Conservation (phyloP, 2,113 vertebrate species). For the Ondatra zibethicus region DNA sequence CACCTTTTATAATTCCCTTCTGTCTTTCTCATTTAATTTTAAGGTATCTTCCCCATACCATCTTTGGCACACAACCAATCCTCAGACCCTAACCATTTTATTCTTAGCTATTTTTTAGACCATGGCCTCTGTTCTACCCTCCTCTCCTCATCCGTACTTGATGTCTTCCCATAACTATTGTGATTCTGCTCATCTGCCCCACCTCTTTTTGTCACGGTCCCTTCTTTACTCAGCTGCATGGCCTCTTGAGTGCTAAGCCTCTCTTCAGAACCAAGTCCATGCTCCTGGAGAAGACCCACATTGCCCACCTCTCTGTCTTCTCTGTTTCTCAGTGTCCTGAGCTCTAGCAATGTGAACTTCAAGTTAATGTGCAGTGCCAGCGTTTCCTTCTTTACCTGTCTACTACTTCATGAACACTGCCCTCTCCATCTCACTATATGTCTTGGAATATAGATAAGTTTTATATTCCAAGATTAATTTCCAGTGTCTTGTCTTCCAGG, state of each 20-base stretch:
- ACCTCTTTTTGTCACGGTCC: background rate
- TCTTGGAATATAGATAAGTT: background rate
- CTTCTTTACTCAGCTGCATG: background rate
- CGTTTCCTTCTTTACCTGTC: background rate
- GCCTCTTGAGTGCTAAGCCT: background rate
- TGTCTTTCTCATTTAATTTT: background rate
- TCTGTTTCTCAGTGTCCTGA: background rate
- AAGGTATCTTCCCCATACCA: background rate
- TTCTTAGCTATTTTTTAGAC: constrained; percentile 12
- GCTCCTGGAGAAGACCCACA: background rate
- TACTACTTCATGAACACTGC: background rate
- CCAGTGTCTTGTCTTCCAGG: background rate
- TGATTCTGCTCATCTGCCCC: background rate
- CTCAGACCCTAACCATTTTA: background rate
- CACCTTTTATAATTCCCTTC: background rate
- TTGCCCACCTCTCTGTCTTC: background rate
- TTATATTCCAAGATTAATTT: constrained; percentile 32
- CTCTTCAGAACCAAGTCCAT: background rate
- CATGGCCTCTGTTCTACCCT: background rate
- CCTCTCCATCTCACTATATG: background rate
- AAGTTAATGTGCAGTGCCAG: background rate
- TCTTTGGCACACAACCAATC: background rate
- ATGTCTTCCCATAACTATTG: background rate
- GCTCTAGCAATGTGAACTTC: background rate
- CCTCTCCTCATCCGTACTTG: background rate